phyloP scores from a whole-genome alignment of 53 echinoderm and acorn worm species.

The Holothuria scabra region DNA sequence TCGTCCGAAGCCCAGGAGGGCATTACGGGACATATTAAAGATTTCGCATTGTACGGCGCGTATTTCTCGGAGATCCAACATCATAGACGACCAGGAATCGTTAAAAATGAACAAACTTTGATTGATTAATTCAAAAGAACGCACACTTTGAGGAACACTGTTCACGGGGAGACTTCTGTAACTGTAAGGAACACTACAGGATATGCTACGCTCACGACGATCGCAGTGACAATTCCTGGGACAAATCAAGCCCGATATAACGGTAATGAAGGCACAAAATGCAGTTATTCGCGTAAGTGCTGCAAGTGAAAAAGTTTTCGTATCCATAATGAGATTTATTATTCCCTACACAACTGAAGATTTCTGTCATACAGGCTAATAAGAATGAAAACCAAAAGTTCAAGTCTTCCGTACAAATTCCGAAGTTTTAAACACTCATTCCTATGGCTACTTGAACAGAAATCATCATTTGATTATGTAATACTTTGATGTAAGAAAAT shows the following conservation, averaged over 20 bases:
- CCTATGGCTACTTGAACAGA: too few species aligned
- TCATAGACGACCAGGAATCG: slow-evolving; percentile 13
- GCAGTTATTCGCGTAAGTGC: too few species aligned
- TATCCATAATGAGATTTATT: too few species aligned
- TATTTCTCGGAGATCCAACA: slow-evolving; percentile 5
- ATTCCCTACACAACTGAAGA: too few species aligned
- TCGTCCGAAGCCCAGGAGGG: neutral
- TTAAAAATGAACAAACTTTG: slow-evolving; percentile 9
- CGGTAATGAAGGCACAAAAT: too few species aligned
- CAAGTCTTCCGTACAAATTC: too few species aligned
- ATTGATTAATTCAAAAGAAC: neutral
- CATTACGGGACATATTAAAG: neutral
- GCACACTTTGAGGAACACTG: slow-evolving; percentile 8
- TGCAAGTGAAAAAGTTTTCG: too few species aligned
- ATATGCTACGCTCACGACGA: slow-evolving; percentile 9
- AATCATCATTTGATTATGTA: too few species aligned
- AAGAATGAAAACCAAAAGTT: too few species aligned
- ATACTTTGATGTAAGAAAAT: too few species aligned
- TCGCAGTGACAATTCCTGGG: neutral
- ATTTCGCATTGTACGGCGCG: neutral
- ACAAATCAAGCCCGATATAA: neutral
- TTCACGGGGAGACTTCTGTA: neutral
- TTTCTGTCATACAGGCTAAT: too few species aligned
- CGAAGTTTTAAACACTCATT: too few species aligned
- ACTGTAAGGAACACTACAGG: neutral